Base-by-base conservation (phyloP, 23 tunicate species). In the Styela plicata region DNA sequence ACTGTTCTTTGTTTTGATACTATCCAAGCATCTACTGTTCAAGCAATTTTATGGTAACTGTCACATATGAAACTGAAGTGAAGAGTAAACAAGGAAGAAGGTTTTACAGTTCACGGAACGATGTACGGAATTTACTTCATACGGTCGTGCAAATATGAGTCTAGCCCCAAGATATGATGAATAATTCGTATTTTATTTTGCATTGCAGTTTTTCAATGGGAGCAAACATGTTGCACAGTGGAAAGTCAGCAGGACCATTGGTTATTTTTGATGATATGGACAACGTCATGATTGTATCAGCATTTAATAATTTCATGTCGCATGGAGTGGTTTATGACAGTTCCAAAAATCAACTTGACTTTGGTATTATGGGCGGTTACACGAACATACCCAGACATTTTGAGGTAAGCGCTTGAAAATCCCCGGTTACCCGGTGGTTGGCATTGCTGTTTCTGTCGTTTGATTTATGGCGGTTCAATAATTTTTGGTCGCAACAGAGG, bases 261-360 rank as follows among this genome's bases (percentile, higher is more conserved):
- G 86, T 91, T 36, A 37, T 86, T 13, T 91, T 91, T 63, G 97
- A 91, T 63, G 26, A 63, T 16, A 30, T 34, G 29, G 85, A 75
- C 22, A 83, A 69, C 76, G 86, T 82, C 21, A 86, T 91, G 87
- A 69, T 91, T 19, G 27, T 91, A 3, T 91, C 97, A 61, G 83
- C 97, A 7, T 91, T 63, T 85, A 82, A 84, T 31, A 86, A 78
- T 81, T 91, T 91, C 74, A 91, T 91, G 97, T 83, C 90, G 2
- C 97, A 91, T 63, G 70, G 82, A 74, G 86, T 91, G 90, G 69
- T 63, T 78, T 91, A 74, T 69, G 36, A 86, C 64, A 30, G 64
- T 30, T 70, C 63, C n/a, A 33, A 30, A 32, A 83, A 83, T 10
- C 79, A 86, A 25, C 78, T 73, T 27, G 34, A 82, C 27, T 91